Evolutionary conservation across 2,888 invertebrate genomes (phyloP), one percentile per base, ranked within the genome.

Genomic region (Trypoxylon attenuatum): DNA sequence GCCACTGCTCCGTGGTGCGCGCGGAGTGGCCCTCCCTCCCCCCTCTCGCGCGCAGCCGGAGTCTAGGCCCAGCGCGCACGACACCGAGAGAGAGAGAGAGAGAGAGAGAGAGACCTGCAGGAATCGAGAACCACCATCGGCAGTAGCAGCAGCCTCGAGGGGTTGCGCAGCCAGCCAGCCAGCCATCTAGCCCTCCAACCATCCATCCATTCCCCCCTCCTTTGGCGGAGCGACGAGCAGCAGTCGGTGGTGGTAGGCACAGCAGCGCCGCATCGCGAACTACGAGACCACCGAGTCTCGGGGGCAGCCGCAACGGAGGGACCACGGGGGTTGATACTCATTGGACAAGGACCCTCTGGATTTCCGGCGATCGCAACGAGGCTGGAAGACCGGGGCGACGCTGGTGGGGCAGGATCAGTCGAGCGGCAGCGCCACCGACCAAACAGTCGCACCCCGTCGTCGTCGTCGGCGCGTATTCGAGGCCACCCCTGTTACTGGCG

Each of bases 361-460:
- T n/a, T 15, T 25, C 5, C 41, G 13, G 21, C 27, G 29, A 8
- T 71, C 23, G 18, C 5, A 23, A 56, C 41, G 45, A 45, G 41
- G 45, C 57, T 8, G 42, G 43, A 8, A 0, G 5, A 13, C 5
- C 33, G 13, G n/a, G 33, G 33, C 5, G 15, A 0, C 25, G 62
- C 16, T 15, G 56, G 59, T 57, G 60, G 70, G 71, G 70, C 67
- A 53, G 43, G 62, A 69, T 51, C 62, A 43, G 52, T 38, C 55
- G 69, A 67, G 55, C 61, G 68, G 60, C 72, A 69, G 70, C 76
- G 77, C 61, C 77, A 71, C 74, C 71, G 68, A 79, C 79, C 55
- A 77, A 77, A 79, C 75, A 79, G 81, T 69, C 78, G 81, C 68
- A 81, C 77, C 76, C 78, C 79, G 65, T 76, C 76, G 75, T 76